Base-by-base conservation (phyloP, 2,797 vertebrate species). In the Knipowitschia caucasica region DNA sequence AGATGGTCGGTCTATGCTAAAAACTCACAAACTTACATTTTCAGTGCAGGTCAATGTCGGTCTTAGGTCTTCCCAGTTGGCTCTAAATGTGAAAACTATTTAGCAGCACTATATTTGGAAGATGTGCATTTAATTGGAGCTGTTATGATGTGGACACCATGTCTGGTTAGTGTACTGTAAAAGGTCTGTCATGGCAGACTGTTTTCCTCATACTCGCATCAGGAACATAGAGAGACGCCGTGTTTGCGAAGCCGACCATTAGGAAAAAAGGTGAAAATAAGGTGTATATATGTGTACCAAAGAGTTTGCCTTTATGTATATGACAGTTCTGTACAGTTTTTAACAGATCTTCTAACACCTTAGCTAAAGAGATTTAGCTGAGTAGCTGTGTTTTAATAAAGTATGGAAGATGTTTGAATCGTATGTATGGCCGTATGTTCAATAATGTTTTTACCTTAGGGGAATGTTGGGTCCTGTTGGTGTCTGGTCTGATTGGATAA, bases 291-390 rank as follows among this genome's bases (percentile, higher is more conserved):
- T 89, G 78, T 89, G 87, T 90, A 90, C 89, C 90, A 91, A 91
- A 90, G 89, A 90, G 82, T 90, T 90, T 89, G 88, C 88, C 88
- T 91, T 89, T 88, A 87, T 90, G 87, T 90, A 90, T 89, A 90
- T 90, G 86, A 88, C 85, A 89, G 87, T 89, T 86, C 81, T 92
- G 90, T 90, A 91, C 89, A 90, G 89, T 90, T 92, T 92, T 88
- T 90, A 90, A 89, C 81, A 89, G 86, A 88, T 87, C 78, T 78
- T 88, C 86, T 91, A 47, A 47, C 15, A 88, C 88, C 86, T 85
- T 86, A 86, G 85, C 84, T 90, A 88, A 91, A 72, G 55, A 55
- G 66, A 86, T 88, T 89, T 89, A 88, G 89, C 83, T 85, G 79
- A 85, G 75, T 89, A 89, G 86, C 77, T 81, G 85, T 89, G 89